A percentile compares a stretch with the other conserved stretches of the same genome.
phyloP scores from a whole-genome alignment of 2,888 invertebrate genomes.

The Limnephilus auricula region DNA sequence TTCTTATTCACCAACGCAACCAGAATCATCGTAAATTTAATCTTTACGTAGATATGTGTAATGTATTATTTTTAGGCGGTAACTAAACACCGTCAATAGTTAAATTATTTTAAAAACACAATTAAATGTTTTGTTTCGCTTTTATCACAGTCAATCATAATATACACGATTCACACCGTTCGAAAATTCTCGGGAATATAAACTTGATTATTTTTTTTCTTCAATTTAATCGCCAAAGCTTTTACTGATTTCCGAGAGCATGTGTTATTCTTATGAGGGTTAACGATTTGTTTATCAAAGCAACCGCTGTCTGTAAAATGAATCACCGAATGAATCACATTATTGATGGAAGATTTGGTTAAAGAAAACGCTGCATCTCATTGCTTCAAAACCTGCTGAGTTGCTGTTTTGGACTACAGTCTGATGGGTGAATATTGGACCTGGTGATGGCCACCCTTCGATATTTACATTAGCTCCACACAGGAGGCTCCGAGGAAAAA shows the following conservation, averaged over 20 bases:
- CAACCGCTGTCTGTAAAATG: not conserved
- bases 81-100: not conserved
- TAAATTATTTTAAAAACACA: not conserved
- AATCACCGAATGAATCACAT: not conserved
- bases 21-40: not conserved
- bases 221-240: not conserved
- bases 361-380: not conserved
- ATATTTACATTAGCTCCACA: too few relatives aligned
- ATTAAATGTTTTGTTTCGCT: not conserved
- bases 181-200: not conserved
- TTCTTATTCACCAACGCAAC: not conserved
- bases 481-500: too few relatives aligned
- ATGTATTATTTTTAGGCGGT: not conserved
- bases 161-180: not conserved
- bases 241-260: not conserved
- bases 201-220: not conserved
- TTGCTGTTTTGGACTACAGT: too few relatives aligned
- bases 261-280: not conserved
- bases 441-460: not conserved
- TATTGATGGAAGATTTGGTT: not conserved
- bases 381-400: not conserved
- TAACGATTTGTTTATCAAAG: not conserved
- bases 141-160: not conserved
- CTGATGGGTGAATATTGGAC: too few relatives aligned
- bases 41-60: not conserved